A percentile compares a stretch with the other conserved stretches of the same genome.
phyloP scores from a whole-genome alignment of 2,113 vertebrate genomes.

The Strigops habroptila region DNA sequence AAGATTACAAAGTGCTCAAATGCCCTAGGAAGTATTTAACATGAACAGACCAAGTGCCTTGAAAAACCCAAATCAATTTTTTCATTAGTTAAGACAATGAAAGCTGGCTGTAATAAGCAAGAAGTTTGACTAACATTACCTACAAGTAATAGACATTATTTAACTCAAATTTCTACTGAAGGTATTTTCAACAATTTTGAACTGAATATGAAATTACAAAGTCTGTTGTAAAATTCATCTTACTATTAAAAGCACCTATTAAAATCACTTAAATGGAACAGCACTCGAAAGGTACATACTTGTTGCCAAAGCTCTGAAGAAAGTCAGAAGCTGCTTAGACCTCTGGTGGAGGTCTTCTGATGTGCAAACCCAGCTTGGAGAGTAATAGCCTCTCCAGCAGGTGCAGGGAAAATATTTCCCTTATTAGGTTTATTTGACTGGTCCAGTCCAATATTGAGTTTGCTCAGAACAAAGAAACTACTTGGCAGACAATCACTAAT shows the following conservation, averaged over 20 bases:
- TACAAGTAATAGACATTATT: not conserved
- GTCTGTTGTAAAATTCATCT: not conserved
- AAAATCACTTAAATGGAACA: not conserved
- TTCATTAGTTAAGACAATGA: not conserved
- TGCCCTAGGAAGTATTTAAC: not conserved
- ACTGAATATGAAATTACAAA: not conserved
- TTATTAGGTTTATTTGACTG: constrained; percentile 13
- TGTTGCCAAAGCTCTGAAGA: not conserved
- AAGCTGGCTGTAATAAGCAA: not conserved
- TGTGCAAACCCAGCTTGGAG: not conserved
- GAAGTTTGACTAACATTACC: not conserved
- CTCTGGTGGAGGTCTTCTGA: constrained; percentile 6
- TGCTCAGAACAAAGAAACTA: not conserved
- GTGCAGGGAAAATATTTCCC: constrained; percentile 32
- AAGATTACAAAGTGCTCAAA: not conserved
- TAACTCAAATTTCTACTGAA: not conserved
- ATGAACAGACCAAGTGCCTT: not conserved
- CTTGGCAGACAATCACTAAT: not conserved
- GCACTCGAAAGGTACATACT: not conserved
- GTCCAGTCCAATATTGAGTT: not conserved
- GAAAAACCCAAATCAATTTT: not conserved
- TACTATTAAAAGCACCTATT: not conserved
- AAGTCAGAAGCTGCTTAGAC: constrained; percentile 18
- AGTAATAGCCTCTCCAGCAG: constrained; percentile 40
- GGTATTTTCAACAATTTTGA: not conserved